These are phyloP conservation scores for Microtus oregoni DNA, from an alignment of 2,113 vertebrate species.

Conservation along the genomic window DNA sequence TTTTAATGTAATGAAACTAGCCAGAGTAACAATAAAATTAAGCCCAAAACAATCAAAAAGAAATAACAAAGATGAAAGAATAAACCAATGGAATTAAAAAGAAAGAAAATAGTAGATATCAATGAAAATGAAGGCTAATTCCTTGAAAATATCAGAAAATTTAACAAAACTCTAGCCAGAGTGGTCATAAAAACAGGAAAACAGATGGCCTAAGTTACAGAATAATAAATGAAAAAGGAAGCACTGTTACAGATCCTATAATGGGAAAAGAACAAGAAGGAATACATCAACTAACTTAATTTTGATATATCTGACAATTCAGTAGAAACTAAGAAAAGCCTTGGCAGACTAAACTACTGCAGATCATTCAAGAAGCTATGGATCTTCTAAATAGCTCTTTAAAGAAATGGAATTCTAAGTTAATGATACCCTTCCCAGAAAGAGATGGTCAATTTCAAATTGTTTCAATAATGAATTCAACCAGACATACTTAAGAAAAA, in stretches of 20 bases:
- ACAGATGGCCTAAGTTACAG: background rate
- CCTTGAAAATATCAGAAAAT: background rate
- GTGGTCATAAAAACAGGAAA: background rate
- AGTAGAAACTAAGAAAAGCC: conserved; percentile 31
- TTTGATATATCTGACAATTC: background rate
- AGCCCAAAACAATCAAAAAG: conserved; percentile 15
- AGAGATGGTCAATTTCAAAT: background rate
- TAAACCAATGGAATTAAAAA: conserved; percentile 14
- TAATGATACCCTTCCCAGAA: background rate
- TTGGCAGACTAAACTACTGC: conserved; percentile 12
- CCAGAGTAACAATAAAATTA: conserved; percentile 21
- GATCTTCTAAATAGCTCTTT: background rate
- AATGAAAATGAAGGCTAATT: background rate
- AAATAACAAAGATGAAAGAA: conserved; percentile 31
- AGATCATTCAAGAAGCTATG: background rate
- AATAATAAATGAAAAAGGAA: background rate
- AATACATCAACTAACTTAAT: conserved; percentile 20
- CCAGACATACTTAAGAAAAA: conserved; percentile 37
- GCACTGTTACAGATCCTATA: background rate
- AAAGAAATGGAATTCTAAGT: conserved; percentile 2
- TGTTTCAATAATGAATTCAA: background rate
- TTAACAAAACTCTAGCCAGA: background rate
- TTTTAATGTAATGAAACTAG: background rate
- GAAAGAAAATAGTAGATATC: background rate
- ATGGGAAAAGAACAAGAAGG: background rate